phyloP scores from a whole-genome alignment of 2,888 invertebrate genomes.

The Tortrix viridana region DNA sequence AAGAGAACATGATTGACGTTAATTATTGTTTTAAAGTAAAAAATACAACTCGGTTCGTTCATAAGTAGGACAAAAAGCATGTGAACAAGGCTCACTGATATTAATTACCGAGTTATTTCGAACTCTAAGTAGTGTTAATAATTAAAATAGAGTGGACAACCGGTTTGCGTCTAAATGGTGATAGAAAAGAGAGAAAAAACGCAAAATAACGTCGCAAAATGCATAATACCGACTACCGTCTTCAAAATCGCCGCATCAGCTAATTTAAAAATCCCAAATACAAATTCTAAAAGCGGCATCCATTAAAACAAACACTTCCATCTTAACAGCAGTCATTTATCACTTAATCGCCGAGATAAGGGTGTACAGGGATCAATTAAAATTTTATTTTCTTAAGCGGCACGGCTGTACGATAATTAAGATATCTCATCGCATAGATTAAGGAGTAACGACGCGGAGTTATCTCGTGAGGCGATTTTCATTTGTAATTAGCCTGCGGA shows the following conservation, averaged over 20 bases:
- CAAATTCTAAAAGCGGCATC: slow-evolving; percentile 18
- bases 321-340: slow-evolving; percentile 53
- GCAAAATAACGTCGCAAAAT: too few relatives aligned
- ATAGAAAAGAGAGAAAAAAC: too few relatives aligned
- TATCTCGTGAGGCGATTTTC: slow-evolving; percentile 62
- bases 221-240: background rate
- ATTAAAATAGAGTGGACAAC: too few relatives aligned
- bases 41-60: too few relatives aligned
- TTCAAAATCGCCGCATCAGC: background rate
- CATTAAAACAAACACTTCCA: slow-evolving; percentile 30
- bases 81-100: background rate
- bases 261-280: slow-evolving; percentile 24
- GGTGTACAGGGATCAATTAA: slow-evolving; percentile 56
- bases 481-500: slow-evolving; percentile 62
- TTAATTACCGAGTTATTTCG: background rate
- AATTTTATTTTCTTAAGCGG: slow-evolving; percentile 57
- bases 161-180: too few relatives aligned
- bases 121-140: too few relatives aligned
- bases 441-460: slow-evolving; percentile 46
- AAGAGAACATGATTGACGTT: too few relatives aligned
- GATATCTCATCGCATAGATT: slow-evolving; percentile 65
- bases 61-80: too few relatives aligned
- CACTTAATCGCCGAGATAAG: slow-evolving; percentile 57
- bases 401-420: slow-evolving; percentile 60
- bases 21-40: background rate